phyloP scores from a whole-genome alignment of 1,140 invertebrate species.

The Drosophila oshimai region DNA sequence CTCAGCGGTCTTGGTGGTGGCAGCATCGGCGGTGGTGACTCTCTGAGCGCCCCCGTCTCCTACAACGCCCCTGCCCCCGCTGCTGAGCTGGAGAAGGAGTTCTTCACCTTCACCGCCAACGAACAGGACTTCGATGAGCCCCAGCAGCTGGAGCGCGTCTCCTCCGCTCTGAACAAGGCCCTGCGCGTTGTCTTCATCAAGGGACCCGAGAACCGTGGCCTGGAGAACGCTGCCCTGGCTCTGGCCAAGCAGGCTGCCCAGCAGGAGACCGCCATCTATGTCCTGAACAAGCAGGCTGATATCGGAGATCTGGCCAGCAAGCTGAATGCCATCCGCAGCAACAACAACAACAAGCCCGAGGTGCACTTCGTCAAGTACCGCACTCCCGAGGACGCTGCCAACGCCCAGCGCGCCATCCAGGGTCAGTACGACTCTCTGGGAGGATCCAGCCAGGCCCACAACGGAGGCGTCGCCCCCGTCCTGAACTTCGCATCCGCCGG shows the following conservation, averaged over 20 bases:
- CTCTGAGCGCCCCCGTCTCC: constrained; percentile 44
- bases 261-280: constrained; percentile 70
- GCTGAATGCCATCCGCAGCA: constrained; percentile 58
- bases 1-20: constrained; percentile 28
- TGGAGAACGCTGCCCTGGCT: constrained; percentile 59
- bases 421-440: constrained; percentile 59
- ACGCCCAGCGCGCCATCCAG: constrained; percentile 64
- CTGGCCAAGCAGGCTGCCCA: constrained; percentile 61
- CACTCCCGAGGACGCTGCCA: constrained; percentile 59
- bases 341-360: constrained; percentile 70
- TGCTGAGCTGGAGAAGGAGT: constrained; percentile 58
- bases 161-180: constrained; percentile 44
- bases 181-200: constrained; percentile 74
- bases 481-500: constrained; percentile 74
- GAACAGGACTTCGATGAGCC: constrained; percentile 53
- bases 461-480: constrained; percentile 67
- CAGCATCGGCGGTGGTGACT: constrained; percentile 23
- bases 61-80: constrained; percentile 61
- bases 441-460: constrained; percentile 41
- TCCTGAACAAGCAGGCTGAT: constrained; percentile 74
- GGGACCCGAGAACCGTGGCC: constrained; percentile 57
- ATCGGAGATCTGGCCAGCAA: constrained; percentile 70
- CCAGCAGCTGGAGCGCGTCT: constrained; percentile 29
- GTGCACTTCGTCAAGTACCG: constrained; percentile 76
- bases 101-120: constrained; percentile 51